Percentiles rank a stretch among this genome's conserved stretches.
phyloP scores from a whole-genome alignment of 2,113 vertebrate genomes.

The Blennius ocellaris region DNA sequence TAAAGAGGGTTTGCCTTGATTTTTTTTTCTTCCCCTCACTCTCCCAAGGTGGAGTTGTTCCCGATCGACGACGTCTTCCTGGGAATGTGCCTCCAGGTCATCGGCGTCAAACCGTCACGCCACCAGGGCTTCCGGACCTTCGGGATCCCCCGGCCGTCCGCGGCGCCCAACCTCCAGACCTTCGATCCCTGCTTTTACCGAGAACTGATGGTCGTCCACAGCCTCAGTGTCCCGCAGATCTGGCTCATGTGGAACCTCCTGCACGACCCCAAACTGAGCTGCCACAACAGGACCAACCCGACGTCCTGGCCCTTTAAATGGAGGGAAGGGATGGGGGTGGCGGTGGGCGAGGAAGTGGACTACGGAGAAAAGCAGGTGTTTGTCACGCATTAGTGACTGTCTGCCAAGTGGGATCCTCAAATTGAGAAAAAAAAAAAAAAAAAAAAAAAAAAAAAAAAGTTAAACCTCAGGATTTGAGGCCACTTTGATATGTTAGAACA shows the following conservation, averaged over 20 bases:
- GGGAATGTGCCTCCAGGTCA: slow-evolving; percentile 95
- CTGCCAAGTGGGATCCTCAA: not conserved
- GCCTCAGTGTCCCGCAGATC: slow-evolving; percentile 92
- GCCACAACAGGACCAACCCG: slow-evolving; percentile 78
- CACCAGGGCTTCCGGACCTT: slow-evolving; percentile 97
- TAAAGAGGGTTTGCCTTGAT: not conserved
- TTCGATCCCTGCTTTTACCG: slow-evolving; percentile 97
- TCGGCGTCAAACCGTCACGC: slow-evolving; percentile 86
- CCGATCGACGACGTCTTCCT: slow-evolving; percentile 97
- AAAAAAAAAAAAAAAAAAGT: not conserved
- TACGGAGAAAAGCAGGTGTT: slow-evolving; percentile 61
- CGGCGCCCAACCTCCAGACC: slow-evolving; percentile 91
- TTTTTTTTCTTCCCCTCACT: not conserved
- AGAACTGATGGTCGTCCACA: slow-evolving; percentile 96
- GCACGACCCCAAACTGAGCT: slow-evolving; percentile 87
- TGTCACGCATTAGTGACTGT: slow-evolving; percentile 46
- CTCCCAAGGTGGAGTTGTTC: slow-evolving; percentile 94
- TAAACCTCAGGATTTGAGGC: not conserved
- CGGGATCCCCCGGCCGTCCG: slow-evolving; percentile 91
- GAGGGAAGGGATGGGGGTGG: slow-evolving; percentile 41
- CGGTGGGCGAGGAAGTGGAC: slow-evolving; percentile 39
- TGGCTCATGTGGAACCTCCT: slow-evolving; percentile 99
- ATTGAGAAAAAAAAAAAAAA: not conserved
- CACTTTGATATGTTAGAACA: slow-evolving; percentile 7
- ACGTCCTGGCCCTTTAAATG: slow-evolving; percentile 80